phyloP scores from a whole-genome alignment of 2,888 invertebrate species.

The Oligia fasciuncula region DNA sequence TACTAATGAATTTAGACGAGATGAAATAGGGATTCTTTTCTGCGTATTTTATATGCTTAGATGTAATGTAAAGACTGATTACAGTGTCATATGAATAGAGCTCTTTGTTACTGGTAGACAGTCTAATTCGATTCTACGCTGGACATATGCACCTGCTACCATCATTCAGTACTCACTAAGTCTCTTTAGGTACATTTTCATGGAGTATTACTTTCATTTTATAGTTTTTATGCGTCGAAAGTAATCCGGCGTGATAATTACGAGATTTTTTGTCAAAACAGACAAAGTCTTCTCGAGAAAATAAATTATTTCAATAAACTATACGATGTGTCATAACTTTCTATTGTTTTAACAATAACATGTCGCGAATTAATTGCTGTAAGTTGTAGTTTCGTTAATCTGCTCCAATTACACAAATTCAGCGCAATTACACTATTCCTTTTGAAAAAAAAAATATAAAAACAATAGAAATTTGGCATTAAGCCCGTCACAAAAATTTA shows the following conservation, averaged over 20 bases:
- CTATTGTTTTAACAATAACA: conserved; percentile 46
- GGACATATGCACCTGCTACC: conserved; percentile 37
- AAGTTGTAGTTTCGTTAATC: conserved; percentile 35
- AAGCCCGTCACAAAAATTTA: conserved; percentile 54
- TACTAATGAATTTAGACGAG: conserved; percentile 56
- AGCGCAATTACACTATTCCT: conserved; percentile 23
- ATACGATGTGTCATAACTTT: conserved; percentile 40
- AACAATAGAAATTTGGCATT: conserved; percentile 54
- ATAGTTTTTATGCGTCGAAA: conserved; percentile 43
- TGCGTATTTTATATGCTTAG: background rate
- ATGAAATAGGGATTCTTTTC: conserved; percentile 26
- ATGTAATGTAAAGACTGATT: background rate
- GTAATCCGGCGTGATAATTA: conserved; percentile 54
- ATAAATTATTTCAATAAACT: conserved; percentile 32
- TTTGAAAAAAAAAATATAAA: conserved; percentile 40
- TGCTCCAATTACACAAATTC: conserved; percentile 44
- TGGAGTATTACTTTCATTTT: conserved; percentile 52
- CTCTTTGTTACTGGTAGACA: conserved; percentile 38
- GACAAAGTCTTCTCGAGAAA: conserved; percentile 14
- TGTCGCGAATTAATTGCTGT: conserved; percentile 38
- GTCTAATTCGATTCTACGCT: conserved; percentile 38
- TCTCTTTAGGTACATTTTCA: conserved; percentile 32
- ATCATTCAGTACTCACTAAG: conserved; percentile 42
- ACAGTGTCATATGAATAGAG: conserved; percentile 1
- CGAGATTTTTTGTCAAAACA: conserved; percentile 40